Conservation (phyloP, 2,113 vertebrate genomes). For the Manacus vitellinus region DNA sequence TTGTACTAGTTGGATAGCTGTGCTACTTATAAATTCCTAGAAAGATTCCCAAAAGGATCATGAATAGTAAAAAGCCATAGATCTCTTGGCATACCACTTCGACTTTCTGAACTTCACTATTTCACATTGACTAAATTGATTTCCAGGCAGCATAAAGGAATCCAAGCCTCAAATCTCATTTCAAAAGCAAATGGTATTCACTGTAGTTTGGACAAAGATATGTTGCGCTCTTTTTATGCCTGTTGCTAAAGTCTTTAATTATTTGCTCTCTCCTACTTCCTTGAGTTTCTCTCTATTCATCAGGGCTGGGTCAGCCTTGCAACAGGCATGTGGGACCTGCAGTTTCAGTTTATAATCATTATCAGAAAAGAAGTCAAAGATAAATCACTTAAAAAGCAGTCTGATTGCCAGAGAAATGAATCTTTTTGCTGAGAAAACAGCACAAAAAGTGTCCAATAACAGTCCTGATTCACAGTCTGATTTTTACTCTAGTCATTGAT, state of each 20-base stretch:
- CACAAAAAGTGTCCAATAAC: constrained; percentile 27
- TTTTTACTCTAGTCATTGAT: constrained; percentile 31
- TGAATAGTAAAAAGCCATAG: constrained; percentile 41
- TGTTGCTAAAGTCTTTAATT: constrained; percentile 37
- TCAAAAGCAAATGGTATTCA: constrained; percentile 12
- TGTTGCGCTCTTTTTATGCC: not conserved
- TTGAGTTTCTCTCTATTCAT: not conserved
- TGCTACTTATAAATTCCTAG: constrained; percentile 56
- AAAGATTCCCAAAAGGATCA: constrained; percentile 58
- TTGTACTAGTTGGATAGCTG: not conserved
- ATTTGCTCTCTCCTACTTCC: constrained; percentile 28
- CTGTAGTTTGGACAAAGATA: constrained; percentile 17
- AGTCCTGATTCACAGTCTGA: not conserved
- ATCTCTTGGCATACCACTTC: constrained; percentile 31
- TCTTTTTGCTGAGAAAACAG: constrained; percentile 49
- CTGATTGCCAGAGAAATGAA: not conserved
- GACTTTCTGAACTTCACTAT: not conserved
- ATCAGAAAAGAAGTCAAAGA: constrained; percentile 36
- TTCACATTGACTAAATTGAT: constrained; percentile 21
- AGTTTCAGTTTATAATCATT: constrained; percentile 44
- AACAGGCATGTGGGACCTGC: not conserved
- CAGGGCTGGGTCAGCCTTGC: not conserved
- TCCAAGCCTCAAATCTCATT: constrained; percentile 12
- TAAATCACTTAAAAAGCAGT: constrained; percentile 27
- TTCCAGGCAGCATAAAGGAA: constrained; percentile 31